Evolutionary conservation across 2,113 vertebrate species (phyloP).

Genomic region (Ceuthmochares aereus): DNA sequence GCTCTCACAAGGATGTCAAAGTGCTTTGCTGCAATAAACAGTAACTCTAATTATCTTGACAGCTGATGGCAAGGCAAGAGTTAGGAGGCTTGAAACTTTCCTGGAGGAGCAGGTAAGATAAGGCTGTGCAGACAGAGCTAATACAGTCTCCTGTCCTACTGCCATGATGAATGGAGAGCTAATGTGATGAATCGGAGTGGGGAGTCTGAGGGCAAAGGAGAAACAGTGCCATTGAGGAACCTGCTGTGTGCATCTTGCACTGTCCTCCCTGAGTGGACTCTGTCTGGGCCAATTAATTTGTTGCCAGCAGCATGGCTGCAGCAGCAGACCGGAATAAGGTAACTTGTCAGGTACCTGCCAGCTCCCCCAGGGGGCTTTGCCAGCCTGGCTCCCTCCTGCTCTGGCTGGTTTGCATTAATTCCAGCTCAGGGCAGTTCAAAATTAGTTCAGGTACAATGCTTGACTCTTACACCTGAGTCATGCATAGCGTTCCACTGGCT

Average conservation of each 20-base stretch:
- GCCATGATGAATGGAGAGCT: background rate
- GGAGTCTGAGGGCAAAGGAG: background rate
- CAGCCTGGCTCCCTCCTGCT: background rate
- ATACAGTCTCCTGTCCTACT: background rate
- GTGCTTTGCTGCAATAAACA: background rate
- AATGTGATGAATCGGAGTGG: fast-evolving
- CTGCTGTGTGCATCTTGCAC: background rate
- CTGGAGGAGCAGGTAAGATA: background rate
- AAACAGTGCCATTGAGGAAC: fast-evolving
- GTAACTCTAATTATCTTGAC: background rate
- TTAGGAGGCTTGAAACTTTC: background rate
- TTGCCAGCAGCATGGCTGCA: background rate
- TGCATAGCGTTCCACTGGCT: background rate
- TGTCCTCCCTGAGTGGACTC: background rate
- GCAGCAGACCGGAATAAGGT: background rate
- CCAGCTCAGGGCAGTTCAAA: background rate
- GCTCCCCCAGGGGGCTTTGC: background rate
- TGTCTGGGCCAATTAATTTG: background rate
- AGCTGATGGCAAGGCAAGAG: background rate
- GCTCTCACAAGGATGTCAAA: background rate
- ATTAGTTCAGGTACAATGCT: background rate
- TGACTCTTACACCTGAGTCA: background rate
- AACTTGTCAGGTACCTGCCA: background rate
- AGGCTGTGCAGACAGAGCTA: background rate
- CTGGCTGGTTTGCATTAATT: background rate